Conservation (phyloP, 23 tunicate species). For the Styela plicata region DNA sequence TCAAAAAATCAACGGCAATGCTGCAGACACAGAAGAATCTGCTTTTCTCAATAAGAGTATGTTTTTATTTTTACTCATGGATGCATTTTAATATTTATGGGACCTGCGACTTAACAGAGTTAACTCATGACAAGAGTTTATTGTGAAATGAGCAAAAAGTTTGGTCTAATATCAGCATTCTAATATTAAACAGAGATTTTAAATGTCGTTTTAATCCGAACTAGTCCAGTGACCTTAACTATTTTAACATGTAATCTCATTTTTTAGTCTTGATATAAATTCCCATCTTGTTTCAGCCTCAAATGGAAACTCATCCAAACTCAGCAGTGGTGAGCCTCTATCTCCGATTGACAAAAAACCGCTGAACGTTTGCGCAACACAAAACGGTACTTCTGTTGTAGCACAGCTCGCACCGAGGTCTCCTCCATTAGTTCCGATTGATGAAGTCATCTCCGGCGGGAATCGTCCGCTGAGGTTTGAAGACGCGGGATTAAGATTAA, state of each 20-base stretch:
- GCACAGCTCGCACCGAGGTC: slow-evolving; percentile 25
- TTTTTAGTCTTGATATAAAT: no score
- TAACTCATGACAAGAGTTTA: no score
- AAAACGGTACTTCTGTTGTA: not conserved
- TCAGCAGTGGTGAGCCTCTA: not conserved
- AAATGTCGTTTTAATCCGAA: no score
- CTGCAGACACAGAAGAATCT: not conserved
- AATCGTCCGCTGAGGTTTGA: slow-evolving; percentile 5
- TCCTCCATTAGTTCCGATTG: slow-evolving; percentile 11
- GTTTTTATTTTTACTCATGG: no score
- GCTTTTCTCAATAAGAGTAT: not conserved
- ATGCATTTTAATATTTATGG: no score
- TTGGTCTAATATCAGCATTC: no score
- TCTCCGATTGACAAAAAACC: not conserved
- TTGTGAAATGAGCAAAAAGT: no score
- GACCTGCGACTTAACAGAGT: no score
- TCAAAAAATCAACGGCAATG: not conserved
- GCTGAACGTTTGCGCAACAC: not conserved
- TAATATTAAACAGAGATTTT: no score
- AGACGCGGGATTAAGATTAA: slow-evolving; percentile 23
- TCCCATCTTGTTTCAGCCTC: not conserved
- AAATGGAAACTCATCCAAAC: slow-evolving; percentile 7
- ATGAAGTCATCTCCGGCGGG: not conserved
- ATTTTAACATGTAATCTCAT: no score
- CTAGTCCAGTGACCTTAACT: no score